Evolutionary conservation across 2,888 invertebrate species (phyloP), one percentile per base, ranked within the genome.

Genomic region (Vesta saturnalis): DNA sequence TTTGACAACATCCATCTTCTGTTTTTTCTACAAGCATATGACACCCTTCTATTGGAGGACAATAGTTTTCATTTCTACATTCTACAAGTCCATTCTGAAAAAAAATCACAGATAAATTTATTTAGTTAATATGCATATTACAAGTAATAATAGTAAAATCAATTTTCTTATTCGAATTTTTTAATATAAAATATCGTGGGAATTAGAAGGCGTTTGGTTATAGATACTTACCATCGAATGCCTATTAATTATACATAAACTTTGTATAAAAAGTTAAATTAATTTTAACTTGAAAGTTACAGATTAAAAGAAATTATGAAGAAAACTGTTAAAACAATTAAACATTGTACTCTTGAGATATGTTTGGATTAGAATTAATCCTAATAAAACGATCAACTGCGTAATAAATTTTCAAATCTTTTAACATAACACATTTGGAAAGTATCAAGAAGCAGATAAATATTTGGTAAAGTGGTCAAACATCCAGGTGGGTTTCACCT

Each of bases 21-120:
- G 90, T 89, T 83, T 92, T 91, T 75, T 91, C 87, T 59, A 89
- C 83, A 39, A 90, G 85, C 83, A 94, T 90, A 78, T 94, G 94
- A 79, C 96, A 96, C 74, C 94, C 95, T 75, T 94, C 93, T 79
- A 92, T 90, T 77, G 89, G 88, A 62, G 95, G 95, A 83, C 97
- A 97, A 83, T 87, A 85, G 39, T 87, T 85, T 83, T 87, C 90
- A 78, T 89, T 89, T 74, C 89, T 87, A 81, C 96, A 96, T 84
- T 94, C 92, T 60, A 95, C 94, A 82, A 92, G 94, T 59, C 94
- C 94, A 86, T 94, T 93, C 95, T 96, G 89, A 12, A 89, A 88
- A 76, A 72, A 79, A 74, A 73, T 69, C 71, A 47, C 5, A 1
- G 52, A 15, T 14, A 14, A 22, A 23, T 23, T 3, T 23, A n/a